Evolutionary conservation across 2,888 invertebrate genomes (phyloP).

Genomic region (Torymus aiolomorphi): DNA sequence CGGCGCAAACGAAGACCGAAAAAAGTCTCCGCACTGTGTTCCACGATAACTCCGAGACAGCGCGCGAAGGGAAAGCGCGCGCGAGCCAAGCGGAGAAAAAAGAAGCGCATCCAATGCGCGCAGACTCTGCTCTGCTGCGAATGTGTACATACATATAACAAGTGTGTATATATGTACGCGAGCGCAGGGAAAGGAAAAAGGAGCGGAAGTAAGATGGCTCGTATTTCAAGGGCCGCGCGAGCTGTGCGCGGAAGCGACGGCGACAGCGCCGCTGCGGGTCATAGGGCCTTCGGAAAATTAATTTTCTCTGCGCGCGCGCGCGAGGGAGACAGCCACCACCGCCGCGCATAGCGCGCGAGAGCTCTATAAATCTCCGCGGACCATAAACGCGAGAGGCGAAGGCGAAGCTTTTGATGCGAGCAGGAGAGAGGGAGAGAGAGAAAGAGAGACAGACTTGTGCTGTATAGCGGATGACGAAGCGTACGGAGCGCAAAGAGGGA

Average conservation of each 20-base stretch:
- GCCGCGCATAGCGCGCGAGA: constrained; percentile 29
- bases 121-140: no score
- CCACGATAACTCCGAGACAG: no score
- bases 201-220: constrained; percentile 59
- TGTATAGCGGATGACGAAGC: neutral
- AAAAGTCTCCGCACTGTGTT: no score
- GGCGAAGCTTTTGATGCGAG: constrained; percentile 47
- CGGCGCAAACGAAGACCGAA: no score
- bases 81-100: constrained; percentile 48
- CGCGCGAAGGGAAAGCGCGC: constrained; percentile 36
- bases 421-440: constrained; percentile 11
- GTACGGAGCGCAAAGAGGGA: neutral
- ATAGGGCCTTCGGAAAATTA: constrained; percentile 52
- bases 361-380: constrained; percentile 62
- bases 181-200: constrained; percentile 32
- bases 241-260: constrained; percentile 26
- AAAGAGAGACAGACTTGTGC: neutral
- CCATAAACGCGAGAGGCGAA: constrained; percentile 67
- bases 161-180: no score
- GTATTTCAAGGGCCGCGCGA: constrained; percentile 60
- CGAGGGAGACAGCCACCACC: constrained; percentile 20
- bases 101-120: no score
- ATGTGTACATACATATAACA: no score
- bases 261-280: constrained; percentile 24
- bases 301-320: constrained; percentile 45